A percentile compares a stretch with the other conserved stretches of the same genome.
Evolutionary conservation across 2,797 vertebrate species (phyloP).

Genomic region (Serranus cabrilla): DNA sequence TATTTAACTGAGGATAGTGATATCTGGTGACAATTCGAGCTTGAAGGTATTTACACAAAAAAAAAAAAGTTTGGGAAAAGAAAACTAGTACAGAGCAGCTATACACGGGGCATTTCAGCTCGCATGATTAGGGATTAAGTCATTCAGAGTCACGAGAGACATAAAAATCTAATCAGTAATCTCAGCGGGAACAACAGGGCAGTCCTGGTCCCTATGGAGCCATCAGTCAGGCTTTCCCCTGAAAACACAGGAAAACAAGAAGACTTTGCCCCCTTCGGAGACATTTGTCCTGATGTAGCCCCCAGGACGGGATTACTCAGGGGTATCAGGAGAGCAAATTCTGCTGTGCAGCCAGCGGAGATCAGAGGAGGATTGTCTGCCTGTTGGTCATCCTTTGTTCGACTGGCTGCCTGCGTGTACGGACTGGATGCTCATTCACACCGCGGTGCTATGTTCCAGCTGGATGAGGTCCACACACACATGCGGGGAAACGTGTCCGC

Average conservation of each 20-base stretch:
- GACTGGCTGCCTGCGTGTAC: slow-evolving; percentile 28
- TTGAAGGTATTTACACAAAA: background rate
- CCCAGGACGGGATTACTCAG: slow-evolving; percentile 31
- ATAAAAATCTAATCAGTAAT: slow-evolving; percentile 43
- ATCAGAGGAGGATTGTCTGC: slow-evolving; percentile 30
- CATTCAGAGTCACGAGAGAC: slow-evolving; percentile 17
- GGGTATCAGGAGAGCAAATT: slow-evolving; percentile 21
- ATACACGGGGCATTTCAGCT: background rate
- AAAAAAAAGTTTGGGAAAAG: background rate
- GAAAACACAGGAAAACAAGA: slow-evolving; percentile 25
- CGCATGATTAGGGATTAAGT: slow-evolving; percentile 9
- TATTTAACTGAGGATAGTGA: background rate
- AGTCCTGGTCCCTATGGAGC: background rate
- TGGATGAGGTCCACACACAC: slow-evolving; percentile 37
- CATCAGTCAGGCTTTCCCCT: slow-evolving; percentile 5
- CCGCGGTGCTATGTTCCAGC: slow-evolving; percentile 48
- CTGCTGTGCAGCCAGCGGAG: slow-evolving; percentile 9
- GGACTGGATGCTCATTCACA: slow-evolving; percentile 44
- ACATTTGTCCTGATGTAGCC: slow-evolving; percentile 26
- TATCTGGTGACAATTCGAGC: background rate
- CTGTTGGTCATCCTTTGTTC: slow-evolving; percentile 41
- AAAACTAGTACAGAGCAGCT: background rate
- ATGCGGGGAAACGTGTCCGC: slow-evolving; percentile 16
- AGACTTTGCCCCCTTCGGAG: slow-evolving; percentile 33
- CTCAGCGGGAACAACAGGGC: slow-evolving; percentile 18